A percentile compares a stretch with the other conserved stretches of the same genome.
phyloP scores from a whole-genome alignment of 1,140 invertebrate species.

The Mylabris phalerata region DNA sequence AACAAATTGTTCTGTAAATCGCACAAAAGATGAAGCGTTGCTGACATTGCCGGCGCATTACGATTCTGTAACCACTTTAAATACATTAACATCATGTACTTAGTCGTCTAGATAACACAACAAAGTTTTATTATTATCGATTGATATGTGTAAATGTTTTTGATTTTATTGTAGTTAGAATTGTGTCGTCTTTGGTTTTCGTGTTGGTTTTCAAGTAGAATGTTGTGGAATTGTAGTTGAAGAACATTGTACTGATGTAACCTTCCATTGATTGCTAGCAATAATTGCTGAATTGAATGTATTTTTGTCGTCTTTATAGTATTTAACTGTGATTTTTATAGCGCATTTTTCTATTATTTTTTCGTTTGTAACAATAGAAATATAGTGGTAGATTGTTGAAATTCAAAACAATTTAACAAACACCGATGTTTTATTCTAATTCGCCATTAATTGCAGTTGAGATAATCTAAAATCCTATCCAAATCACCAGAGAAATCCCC shows the following conservation, averaged over 20 bases:
- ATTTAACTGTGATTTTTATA: slow-evolving; percentile 16
- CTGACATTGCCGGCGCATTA: slow-evolving; percentile 65
- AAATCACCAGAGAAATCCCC: no score
- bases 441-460: no score
- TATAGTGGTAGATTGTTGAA: no score
- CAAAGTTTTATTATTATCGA: not conserved
- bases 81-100: slow-evolving; percentile 25
- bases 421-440: no score
- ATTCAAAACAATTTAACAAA: no score
- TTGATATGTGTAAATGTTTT: not conserved
- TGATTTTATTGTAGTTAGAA: slow-evolving; percentile 3
- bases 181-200: not conserved
- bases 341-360: slow-evolving; percentile 9
- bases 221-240: slow-evolving; percentile 6
- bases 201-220: not conserved
- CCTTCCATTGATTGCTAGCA: not conserved
- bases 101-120: slow-evolving; percentile 6
- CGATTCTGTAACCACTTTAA: slow-evolving; percentile 45
- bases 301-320: slow-evolving; percentile 1
- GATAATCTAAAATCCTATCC: no score
- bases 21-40: slow-evolving; percentile 58
- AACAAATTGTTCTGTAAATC: slow-evolving; percentile 56
- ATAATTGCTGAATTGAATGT: not conserved
- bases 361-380: no score
- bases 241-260: slow-evolving; percentile 11